phyloP scores from a whole-genome alignment of 92 coral and sea anemone genomes.

The Actinostola sp. region DNA sequence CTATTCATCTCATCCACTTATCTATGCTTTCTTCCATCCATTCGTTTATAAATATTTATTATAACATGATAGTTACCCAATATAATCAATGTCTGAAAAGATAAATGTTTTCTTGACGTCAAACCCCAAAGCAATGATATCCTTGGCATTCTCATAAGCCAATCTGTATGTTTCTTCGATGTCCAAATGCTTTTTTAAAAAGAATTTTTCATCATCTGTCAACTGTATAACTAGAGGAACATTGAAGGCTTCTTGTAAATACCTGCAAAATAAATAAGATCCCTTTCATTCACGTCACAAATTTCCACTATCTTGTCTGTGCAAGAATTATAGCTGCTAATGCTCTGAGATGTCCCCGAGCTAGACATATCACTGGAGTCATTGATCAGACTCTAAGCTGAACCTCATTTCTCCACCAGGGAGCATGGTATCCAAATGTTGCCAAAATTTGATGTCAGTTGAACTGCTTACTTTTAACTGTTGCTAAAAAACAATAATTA shows the following conservation, averaged over 20 bases:
- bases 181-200: slow-evolving; percentile 82
- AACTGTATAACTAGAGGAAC: slow-evolving; percentile 95
- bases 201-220: slow-evolving; percentile 98
- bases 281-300: neutral
- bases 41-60: too few species aligned
- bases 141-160: slow-evolving; percentile 97
- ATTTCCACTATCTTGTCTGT: too few species aligned
- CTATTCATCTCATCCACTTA: neutral
- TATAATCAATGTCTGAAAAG: slow-evolving; percentile 95
- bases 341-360: too few species aligned
- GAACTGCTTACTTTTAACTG: too few species aligned
- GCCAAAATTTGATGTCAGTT: too few species aligned
- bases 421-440: too few species aligned
- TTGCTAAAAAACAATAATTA: too few species aligned
- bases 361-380: too few species aligned
- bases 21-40: neutral
- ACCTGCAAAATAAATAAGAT: slow-evolving; percentile 45
- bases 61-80: slow-evolving; percentile 63
- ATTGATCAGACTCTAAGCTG: too few species aligned
- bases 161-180: slow-evolving; percentile 91
- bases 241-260: slow-evolving; percentile 93
- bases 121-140: slow-evolving; percentile 97
- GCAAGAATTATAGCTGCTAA: too few species aligned
- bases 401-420: too few species aligned
- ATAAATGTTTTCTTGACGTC: slow-evolving; percentile 93